Conservation (phyloP, 2,113 vertebrate species). For the Melanotaenia duboulayi region DNA sequence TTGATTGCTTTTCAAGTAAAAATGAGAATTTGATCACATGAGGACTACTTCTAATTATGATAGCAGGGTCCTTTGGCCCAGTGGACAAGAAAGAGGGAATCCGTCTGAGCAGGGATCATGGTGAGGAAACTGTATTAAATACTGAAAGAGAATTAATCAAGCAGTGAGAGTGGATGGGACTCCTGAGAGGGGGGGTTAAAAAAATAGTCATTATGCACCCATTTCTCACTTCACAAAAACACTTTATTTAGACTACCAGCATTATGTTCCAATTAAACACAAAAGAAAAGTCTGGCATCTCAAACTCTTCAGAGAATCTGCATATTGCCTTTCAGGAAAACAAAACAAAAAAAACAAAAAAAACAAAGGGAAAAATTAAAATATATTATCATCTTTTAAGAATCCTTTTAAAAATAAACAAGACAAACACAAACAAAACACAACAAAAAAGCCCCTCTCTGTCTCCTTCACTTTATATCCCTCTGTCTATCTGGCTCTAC, state of each 20-base stretch:
- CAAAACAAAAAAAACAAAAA: slow-evolving; percentile 19
- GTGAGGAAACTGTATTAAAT: slow-evolving; percentile 39
- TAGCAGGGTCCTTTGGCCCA: neutral
- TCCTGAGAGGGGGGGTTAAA: slow-evolving; percentile 24
- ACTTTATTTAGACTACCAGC: slow-evolving; percentile 66
- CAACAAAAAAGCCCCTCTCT: slow-evolving; percentile 79
- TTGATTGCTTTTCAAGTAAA: neutral
- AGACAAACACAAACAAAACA: slow-evolving; percentile 84
- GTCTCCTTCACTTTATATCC: slow-evolving; percentile 59
- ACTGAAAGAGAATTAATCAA: slow-evolving; percentile 42
- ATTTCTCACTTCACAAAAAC: slow-evolving; percentile 70
- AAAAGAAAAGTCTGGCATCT: slow-evolving; percentile 67
- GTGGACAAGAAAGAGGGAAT: slow-evolving; percentile 1
- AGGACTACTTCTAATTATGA: neutral
- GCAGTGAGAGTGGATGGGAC: slow-evolving; percentile 21
- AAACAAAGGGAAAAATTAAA: slow-evolving; percentile 75
- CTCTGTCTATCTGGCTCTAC: slow-evolving; percentile 47
- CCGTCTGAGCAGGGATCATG: slow-evolving; percentile 17
- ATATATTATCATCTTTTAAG: slow-evolving; percentile 81
- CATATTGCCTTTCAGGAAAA: slow-evolving; percentile 62
- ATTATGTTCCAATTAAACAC: slow-evolving; percentile 79
- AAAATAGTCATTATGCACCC: slow-evolving; percentile 58
- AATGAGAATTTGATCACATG: neutral
- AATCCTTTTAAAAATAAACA: slow-evolving; percentile 81
- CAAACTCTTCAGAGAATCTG: slow-evolving; percentile 71